phyloP scores from a whole-genome alignment of 1,140 invertebrate genomes.

The Drosophila bipectinata region DNA sequence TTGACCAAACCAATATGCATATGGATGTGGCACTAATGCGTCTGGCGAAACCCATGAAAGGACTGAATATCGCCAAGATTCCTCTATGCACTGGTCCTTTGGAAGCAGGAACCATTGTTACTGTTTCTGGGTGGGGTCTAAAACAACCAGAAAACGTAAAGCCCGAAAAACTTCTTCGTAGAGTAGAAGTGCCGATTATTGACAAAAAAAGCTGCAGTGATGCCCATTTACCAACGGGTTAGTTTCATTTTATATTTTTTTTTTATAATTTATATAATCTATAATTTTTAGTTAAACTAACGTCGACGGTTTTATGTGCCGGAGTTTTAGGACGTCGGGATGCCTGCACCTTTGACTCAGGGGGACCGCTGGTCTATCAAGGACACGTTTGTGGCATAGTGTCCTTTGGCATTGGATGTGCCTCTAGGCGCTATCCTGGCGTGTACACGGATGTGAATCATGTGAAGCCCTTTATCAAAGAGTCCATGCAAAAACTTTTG shows the following conservation, averaged over 20 bases:
- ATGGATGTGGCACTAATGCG: conserved; percentile 62
- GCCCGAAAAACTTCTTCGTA: conserved; percentile 24
- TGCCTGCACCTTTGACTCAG: conserved; percentile 69
- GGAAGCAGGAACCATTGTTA: conserved; percentile 5
- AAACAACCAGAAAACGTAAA: not conserved
- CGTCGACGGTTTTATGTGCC: conserved; percentile 71
- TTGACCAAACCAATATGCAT: conserved; percentile 19
- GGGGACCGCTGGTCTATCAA: conserved; percentile 52
- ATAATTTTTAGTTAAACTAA: conserved; percentile 4
- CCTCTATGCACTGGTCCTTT: conserved; percentile 23
- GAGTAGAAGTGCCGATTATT: conserved; percentile 45
- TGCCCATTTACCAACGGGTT: conserved; percentile 26
- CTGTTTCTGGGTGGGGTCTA: conserved; percentile 62
- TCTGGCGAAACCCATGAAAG: conserved; percentile 27
- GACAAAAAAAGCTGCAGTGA: conserved; percentile 9
- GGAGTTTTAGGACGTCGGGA: conserved; percentile 47
- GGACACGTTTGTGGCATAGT: conserved; percentile 67
- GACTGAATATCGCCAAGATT: conserved; percentile 5
- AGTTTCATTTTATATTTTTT: conserved; percentile 5
- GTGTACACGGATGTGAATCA: conserved; percentile 62
- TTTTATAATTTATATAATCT: too few species aligned
- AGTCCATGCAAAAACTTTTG: conserved; percentile 8
- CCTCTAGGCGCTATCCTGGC: conserved; percentile 64
- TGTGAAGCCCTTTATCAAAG: conserved; percentile 65
- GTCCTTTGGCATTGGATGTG: conserved; percentile 70